Evolutionary conservation across 1,140 invertebrate species (phyloP).

Genomic region (Drosophila truncata): DNA sequence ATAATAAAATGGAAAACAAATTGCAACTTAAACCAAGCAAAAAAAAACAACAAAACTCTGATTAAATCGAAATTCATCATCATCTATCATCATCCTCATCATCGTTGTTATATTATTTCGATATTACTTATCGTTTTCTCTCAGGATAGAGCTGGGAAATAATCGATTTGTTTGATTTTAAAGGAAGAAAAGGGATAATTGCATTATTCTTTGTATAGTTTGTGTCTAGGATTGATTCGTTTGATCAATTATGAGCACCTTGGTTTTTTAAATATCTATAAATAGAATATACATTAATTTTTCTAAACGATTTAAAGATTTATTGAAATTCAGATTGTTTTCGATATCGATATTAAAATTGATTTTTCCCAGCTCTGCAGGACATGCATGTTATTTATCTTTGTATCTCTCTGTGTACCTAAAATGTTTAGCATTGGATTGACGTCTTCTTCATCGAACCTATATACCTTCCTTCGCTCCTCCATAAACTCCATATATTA

Average conservation of each 20-base stretch:
- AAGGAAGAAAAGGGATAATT: not conserved
- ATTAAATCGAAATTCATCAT: slow-evolving; percentile 48
- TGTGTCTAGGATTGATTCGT: no score
- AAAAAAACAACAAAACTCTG: slow-evolving; percentile 32
- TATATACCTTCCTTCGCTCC: slow-evolving; percentile 6
- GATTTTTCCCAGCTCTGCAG: not conserved
- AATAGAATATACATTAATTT: no score
- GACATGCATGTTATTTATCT: slow-evolving; percentile 18
- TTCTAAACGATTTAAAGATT: not conserved
- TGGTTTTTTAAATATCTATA: no score
- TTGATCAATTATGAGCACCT: no score
- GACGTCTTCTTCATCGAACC: slow-evolving; percentile 33
- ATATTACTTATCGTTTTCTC: not conserved
- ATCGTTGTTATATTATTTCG: slow-evolving; percentile 4
- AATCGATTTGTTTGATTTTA: not conserved
- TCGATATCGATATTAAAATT: not conserved
- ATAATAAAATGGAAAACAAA: slow-evolving; percentile 82
- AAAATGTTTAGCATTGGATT: slow-evolving; percentile 34
- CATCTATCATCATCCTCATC: slow-evolving; percentile 1
- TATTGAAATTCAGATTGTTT: not conserved
- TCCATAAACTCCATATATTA: slow-evolving; percentile 24
- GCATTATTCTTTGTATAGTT: not conserved
- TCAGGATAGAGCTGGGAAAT: not conserved
- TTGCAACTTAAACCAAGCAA: slow-evolving; percentile 74
- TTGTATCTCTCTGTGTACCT: slow-evolving; percentile 22